Base-by-base conservation (phyloP, 2,113 vertebrate species). In the Pipra filicauda region DNA sequence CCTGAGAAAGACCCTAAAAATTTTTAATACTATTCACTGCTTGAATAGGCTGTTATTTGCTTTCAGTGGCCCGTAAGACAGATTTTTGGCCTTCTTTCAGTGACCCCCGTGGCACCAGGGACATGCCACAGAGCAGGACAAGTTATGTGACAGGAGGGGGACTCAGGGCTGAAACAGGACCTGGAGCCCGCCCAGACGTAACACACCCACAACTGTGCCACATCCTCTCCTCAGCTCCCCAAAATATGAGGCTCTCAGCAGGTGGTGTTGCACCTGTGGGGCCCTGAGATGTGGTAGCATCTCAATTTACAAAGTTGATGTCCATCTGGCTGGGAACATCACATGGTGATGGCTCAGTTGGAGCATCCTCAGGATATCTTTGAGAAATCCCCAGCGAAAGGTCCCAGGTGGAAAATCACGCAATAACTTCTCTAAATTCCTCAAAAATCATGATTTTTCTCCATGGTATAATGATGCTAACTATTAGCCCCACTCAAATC, bases 121-220 rank as follows among this genome's bases (percentile, higher is more conserved):
- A 39, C n/a, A 30, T 19, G 26, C 19, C n/a, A 57, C 22, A 49
- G 49, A 37, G 52, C 24, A 76, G 57, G 57, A 46, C 21, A 44
- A 22, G 26, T 33, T 1, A 0, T 17, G 59, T 31, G 69, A 22
- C 57, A 27, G 49, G 37, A 85, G 18, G 14, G n/a, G 51, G 27
- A 33, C 35, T 37, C 33, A 23, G 44, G 73, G 19, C 31, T 87
- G 54, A 62, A 69, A 31, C 17, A 48, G 15, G 13, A 70, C 19
- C 64, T 75, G 66, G 27, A 89, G 14, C 16, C 22, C 27, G 64
- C 48, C 18, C 3, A 3, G 28, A 12, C 58, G 51, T 49, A 54
- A 43, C 4, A 8, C 15, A 54, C 39, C 7, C 64, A 54, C 1
- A 5, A 3, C 33, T 6, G 1, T 66, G 51, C 2, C 44, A 43